Evolutionary conservation across 1,140 invertebrate species (phyloP).

Genomic region (Hyposmocoma kahamanoa): DNA sequence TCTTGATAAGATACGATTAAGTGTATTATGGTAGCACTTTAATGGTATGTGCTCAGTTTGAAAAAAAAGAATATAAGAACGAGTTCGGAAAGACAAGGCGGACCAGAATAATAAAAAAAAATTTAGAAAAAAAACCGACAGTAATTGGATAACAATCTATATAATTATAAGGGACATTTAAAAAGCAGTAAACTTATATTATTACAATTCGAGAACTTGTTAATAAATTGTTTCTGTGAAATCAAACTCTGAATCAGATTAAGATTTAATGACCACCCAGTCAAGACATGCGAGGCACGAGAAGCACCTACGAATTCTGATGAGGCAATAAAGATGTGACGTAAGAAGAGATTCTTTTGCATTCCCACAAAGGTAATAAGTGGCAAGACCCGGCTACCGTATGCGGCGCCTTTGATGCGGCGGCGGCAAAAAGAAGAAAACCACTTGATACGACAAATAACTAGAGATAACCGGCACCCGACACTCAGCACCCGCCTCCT

Average conservation of each 20-base stretch:
- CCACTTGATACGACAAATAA: slow-evolving; percentile 69
- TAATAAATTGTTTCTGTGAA: slow-evolving; percentile 44
- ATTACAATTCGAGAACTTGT: slow-evolving; percentile 10
- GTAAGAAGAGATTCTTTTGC: slow-evolving; percentile 28
- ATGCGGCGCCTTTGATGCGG: slow-evolving; percentile 54
- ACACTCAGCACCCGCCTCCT: slow-evolving; percentile 22
- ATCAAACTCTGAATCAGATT: slow-evolving; percentile 31
- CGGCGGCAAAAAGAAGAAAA: slow-evolving; percentile 41
- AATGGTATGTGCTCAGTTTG: too few relatives aligned
- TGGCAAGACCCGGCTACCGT: slow-evolving; percentile 44
- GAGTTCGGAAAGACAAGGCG: too few relatives aligned
- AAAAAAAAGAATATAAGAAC: too few relatives aligned
- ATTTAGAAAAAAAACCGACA: too few relatives aligned
- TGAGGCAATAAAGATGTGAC: slow-evolving; percentile 40
- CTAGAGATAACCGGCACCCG: slow-evolving; percentile 51
- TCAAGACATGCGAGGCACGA: slow-evolving; percentile 15
- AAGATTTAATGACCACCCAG: slow-evolving; percentile 27
- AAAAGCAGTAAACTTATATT: neutral
- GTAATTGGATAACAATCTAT: too few relatives aligned
- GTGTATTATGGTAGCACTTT: too few relatives aligned
- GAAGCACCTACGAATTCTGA: slow-evolving; percentile 31
- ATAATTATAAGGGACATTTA: too few relatives aligned
- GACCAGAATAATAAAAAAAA: neutral
- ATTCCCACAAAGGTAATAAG: slow-evolving; percentile 35
- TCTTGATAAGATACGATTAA: too few relatives aligned